Evolutionary conservation across 2,113 vertebrate genomes (phyloP).

Genomic region (Paradoxurus hermaphroditus): DNA sequence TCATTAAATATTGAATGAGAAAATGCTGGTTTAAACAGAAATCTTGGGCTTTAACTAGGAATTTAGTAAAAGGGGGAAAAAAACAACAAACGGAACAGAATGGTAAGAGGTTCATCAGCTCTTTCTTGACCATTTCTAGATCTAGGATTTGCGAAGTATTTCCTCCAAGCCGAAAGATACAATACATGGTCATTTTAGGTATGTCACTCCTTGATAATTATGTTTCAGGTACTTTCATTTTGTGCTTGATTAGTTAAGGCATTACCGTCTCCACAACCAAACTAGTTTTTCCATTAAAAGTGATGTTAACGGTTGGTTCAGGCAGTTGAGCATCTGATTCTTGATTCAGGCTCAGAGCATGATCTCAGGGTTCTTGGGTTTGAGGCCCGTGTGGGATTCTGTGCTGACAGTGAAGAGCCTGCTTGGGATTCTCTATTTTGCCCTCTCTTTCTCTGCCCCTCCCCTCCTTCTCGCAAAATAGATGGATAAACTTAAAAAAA

Average conservation of each 20-base stretch:
- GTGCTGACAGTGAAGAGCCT: too few relatives aligned
- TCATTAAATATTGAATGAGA: conserved; percentile 56
- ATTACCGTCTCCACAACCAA: neutral
- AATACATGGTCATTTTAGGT: neutral
- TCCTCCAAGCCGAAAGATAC: neutral
- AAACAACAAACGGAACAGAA: neutral
- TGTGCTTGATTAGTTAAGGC: neutral
- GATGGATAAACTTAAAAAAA: too few relatives aligned
- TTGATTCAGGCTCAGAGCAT: too few relatives aligned
- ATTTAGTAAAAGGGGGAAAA: neutral
- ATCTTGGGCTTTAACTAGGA: conserved; percentile 38
- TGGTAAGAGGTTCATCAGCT: neutral
- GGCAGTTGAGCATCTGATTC: too few relatives aligned
- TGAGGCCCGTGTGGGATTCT: too few relatives aligned
- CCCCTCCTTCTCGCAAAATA: too few relatives aligned
- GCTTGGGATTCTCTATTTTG: too few relatives aligned
- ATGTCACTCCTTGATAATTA: neutral
- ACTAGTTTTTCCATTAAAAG: neutral
- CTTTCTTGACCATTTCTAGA: conserved; percentile 14
- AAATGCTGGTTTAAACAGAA: conserved; percentile 32
- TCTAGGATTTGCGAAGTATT: neutral
- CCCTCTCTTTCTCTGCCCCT: too few relatives aligned
- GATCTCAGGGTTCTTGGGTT: too few relatives aligned
- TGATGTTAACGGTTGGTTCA: neutral
- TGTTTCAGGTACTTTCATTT: neutral